A percentile compares a stretch with the other conserved stretches of the same genome.
Evolutionary conservation across 2,113 vertebrate species (phyloP).

Genomic region (Actenoides lindsayi): DNA sequence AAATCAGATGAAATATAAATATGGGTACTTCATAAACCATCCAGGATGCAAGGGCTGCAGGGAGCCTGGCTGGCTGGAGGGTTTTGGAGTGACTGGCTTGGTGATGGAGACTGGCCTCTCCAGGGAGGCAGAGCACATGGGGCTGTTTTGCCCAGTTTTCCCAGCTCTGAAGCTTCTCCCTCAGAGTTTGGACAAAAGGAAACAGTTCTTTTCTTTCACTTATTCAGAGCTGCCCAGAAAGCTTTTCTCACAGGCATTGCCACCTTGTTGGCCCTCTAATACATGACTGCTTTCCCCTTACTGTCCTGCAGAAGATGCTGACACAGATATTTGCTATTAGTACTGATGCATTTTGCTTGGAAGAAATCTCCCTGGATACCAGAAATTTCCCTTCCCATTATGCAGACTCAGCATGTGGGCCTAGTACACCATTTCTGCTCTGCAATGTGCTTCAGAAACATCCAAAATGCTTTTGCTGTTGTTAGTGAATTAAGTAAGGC

Average conservation of each 20-base stretch:
- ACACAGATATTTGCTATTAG: neutral
- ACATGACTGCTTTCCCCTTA: neutral
- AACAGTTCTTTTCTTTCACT: neutral
- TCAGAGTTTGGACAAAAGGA: neutral
- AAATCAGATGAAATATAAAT: neutral
- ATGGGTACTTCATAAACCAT: neutral
- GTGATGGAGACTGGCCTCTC: neutral
- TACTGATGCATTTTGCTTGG: neutral
- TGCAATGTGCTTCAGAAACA: neutral
- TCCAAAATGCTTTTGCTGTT: neutral
- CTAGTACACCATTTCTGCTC: neutral
- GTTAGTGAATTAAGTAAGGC: neutral
- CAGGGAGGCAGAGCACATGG: neutral
- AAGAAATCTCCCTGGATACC: neutral
- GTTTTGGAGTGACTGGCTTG: neutral
- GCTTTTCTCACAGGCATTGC: neutral
- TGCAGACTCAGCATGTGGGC: rapidly evolving
- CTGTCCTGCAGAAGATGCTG: neutral
- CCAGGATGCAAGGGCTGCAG: neutral
- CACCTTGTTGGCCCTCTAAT: neutral
- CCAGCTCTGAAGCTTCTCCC: neutral
- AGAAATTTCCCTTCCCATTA: neutral
- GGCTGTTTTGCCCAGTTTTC: neutral
- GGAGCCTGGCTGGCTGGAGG: neutral
- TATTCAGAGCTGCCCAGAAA: neutral